phyloP scores from a whole-genome alignment of 2,797 vertebrate species.

The Prionace glauca region DNA sequence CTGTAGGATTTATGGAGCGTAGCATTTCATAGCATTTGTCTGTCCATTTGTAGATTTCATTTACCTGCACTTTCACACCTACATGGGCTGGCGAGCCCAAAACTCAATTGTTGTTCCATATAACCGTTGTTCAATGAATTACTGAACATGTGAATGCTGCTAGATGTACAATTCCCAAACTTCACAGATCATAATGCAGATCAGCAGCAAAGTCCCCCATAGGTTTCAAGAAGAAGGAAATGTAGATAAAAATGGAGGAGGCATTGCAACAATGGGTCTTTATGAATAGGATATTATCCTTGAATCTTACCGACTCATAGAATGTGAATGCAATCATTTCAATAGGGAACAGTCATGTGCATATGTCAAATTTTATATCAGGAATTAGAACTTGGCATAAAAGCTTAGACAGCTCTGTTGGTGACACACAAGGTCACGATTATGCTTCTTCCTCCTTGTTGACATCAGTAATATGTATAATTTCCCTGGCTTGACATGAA shows the following conservation, averaged over 20 bases:
- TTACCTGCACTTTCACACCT: too few relatives aligned
- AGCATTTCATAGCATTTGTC: too few relatives aligned
- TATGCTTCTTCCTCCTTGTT: background rate
- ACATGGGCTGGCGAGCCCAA: too few relatives aligned
- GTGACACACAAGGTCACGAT: background rate
- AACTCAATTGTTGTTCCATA: too few relatives aligned
- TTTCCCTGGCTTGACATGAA: background rate
- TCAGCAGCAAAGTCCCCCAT: background rate
- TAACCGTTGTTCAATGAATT: background rate
- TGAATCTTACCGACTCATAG: background rate
- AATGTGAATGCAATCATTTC: background rate
- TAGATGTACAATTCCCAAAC: background rate
- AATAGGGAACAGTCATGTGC: background rate
- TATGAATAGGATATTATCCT: background rate
- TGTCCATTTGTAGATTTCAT: too few relatives aligned
- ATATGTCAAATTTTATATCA: too few relatives aligned
- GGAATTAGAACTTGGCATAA: background rate
- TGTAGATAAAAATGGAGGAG: background rate
- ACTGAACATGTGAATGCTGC: background rate
- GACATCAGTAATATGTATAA: background rate
- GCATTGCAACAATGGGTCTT: background rate
- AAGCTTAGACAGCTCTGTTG: background rate
- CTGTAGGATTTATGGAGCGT: too few relatives aligned
- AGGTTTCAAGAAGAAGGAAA: too few relatives aligned
- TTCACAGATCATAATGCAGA: background rate